Evolutionary conservation across 2,797 vertebrate species (phyloP), one percentile per base, ranked within the genome.

Genomic region (Gallinago nigripennis): DNA sequence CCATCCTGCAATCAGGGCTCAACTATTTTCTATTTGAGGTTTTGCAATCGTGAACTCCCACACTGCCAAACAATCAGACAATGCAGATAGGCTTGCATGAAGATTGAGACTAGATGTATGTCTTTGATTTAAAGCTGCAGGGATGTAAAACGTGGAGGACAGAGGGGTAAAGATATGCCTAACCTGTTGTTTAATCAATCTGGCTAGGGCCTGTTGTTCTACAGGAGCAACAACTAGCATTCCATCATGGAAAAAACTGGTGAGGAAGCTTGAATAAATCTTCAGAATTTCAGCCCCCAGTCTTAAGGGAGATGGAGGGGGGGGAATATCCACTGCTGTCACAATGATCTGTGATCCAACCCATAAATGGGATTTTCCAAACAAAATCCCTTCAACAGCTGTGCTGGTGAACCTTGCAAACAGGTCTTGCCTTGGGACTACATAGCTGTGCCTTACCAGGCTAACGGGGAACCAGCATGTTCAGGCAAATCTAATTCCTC

Each of bases 31-130:
- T 76, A 8, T 73, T 58, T 87, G 75, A 77, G 2, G 16, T 69
- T 93, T 91, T 90, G 86, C 64, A 89, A 45, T 82, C 35, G 58
- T 82, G 30, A 92, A 91, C 51, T 94, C 48, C 28, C 48, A 94
- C 71, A 21, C 30, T 82, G 54, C 21, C 48, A 60, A 79, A 77
- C 19, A 63, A 73, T 28, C 45, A 72, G 65, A 31, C 51, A 66
- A 56, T 28, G 39, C n/a, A 73, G 58, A 58, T 30, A 87, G 39
- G 53, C 64, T 73, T 82, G 73, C 54, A 61, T 33, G 58, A 25
- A 91, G 63, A 82, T 66, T 66, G 60, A 66, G 9, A 58, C 68
- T 77, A 76, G 41, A 61, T 82, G 12, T 30, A 18, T 60, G 15
- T 57, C 17, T 88, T 70, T 69, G 77, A 82, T 69, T 90, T 73